phyloP scores from a whole-genome alignment of 2,113 vertebrate genomes.

The Micromys minutus region DNA sequence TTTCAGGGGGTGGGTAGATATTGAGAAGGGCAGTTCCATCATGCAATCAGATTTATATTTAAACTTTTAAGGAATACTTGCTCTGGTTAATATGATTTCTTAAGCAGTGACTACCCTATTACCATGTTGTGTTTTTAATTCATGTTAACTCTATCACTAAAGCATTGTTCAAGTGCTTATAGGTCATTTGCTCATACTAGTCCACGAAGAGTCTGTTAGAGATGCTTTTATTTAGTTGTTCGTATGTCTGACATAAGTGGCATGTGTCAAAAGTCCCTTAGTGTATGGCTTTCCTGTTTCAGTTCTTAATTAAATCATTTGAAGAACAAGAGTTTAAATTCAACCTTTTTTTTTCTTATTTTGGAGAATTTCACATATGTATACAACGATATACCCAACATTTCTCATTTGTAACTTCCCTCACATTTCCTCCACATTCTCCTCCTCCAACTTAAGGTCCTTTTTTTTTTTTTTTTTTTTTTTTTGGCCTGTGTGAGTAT shows the following conservation, averaged over 20 bases:
- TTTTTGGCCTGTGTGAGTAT: not conserved
- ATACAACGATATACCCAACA: not conserved
- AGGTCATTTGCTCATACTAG: not conserved
- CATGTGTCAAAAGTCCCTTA: not conserved
- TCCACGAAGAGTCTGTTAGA: not conserved
- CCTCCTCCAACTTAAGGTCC: not conserved
- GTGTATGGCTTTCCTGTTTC: not conserved
- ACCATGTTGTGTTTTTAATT: not conserved
- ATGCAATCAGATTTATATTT: not conserved
- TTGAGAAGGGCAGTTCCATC: not conserved
- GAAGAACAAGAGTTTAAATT: not conserved
- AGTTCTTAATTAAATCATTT: slow-evolving; percentile 9
- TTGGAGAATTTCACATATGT: not conserved
- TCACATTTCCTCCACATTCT: not conserved
- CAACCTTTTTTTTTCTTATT: not conserved
- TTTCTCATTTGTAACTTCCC: not conserved
- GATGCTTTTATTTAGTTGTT: not conserved
- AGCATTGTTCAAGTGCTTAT: not conserved
- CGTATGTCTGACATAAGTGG: not conserved
- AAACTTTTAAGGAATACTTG: not conserved
- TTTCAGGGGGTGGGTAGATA: not conserved
- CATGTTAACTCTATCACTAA: not conserved
- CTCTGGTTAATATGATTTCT: not conserved
- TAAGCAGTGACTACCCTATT: not conserved
- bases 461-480: not conserved